Evolutionary conservation across 2,113 vertebrate genomes (phyloP).

Genomic region (Porphyrio hochstetteri): DNA sequence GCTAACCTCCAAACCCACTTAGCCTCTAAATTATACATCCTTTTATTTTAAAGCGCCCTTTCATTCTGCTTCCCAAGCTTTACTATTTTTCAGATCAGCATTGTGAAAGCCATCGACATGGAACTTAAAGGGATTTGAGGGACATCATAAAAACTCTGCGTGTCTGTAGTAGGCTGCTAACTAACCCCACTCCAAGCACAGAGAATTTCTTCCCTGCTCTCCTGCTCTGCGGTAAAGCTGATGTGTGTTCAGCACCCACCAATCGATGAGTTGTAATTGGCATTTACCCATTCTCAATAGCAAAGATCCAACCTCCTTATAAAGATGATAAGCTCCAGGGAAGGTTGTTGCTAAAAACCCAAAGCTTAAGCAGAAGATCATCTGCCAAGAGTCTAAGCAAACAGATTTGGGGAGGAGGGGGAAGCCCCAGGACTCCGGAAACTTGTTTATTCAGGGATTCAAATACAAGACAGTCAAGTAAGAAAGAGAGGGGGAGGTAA

Average conservation of each 20-base stretch:
- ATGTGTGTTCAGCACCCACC: background rate
- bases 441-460: background rate
- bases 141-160: background rate
- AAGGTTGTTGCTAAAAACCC: background rate
- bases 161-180: background rate
- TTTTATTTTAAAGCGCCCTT: background rate
- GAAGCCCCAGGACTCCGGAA: background rate
- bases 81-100: background rate
- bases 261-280: accelerated
- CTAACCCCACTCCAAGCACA: background rate
- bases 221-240: background rate
- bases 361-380: background rate
- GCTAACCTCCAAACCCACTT: background rate
- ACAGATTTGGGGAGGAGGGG: accelerated
- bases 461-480: background rate
- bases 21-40: background rate
- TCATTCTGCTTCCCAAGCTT: background rate
- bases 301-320: background rate
- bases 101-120: background rate
- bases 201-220: background rate
- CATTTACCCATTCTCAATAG: accelerated
- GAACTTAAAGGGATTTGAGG: background rate
- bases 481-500: background rate
- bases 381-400: background rate
- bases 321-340: background rate